These are phyloP conservation scores for Exephanes ischioxanthus DNA, from an alignment of 2,888 invertebrate species.

Conservation along the genomic window DNA sequence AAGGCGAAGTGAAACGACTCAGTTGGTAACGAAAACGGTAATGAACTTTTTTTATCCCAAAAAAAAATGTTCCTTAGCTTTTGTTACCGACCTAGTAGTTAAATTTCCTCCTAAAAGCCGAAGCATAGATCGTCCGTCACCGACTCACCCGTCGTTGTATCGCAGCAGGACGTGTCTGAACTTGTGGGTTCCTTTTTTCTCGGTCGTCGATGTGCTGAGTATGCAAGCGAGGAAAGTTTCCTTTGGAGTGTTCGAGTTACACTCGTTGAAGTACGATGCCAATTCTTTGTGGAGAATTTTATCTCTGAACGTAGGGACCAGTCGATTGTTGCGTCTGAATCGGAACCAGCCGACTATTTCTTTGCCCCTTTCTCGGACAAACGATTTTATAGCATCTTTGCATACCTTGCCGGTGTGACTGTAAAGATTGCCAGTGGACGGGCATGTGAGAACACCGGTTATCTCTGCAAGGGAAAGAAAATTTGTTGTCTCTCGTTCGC, in stretches of 20 bases:
- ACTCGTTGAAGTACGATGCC: conserved; percentile 85
- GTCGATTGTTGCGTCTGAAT: conserved; percentile 86
- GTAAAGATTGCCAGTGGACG: conserved; percentile 87
- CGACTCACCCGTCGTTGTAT: conserved; percentile 85
- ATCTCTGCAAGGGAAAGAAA: conserved; percentile 45
- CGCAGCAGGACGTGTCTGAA: conserved; percentile 88
- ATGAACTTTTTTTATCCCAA: background rate
- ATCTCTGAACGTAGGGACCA: conserved; percentile 88
- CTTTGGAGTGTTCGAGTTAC: conserved; percentile 84
- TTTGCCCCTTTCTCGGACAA: conserved; percentile 86
- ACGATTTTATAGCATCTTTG: conserved; percentile 86
- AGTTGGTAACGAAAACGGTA: background rate
- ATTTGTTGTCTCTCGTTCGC: background rate
- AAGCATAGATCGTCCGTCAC: background rate
- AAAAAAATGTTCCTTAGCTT: background rate
- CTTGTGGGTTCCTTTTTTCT: conserved; percentile 87
- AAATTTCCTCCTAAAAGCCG: background rate
- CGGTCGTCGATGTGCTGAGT: conserved; percentile 86
- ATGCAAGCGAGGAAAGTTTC: conserved; percentile 89
- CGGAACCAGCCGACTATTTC: conserved; percentile 90
- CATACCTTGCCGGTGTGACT: conserved; percentile 87
- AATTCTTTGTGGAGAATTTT: conserved; percentile 88
- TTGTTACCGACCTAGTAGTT: background rate
- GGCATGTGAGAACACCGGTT: conserved; percentile 87
- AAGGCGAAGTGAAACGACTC: background rate